These are phyloP conservation scores for Aulostomus chinensis DNA, from an alignment of 2,797 vertebrate species.

Conservation along the genomic window DNA sequence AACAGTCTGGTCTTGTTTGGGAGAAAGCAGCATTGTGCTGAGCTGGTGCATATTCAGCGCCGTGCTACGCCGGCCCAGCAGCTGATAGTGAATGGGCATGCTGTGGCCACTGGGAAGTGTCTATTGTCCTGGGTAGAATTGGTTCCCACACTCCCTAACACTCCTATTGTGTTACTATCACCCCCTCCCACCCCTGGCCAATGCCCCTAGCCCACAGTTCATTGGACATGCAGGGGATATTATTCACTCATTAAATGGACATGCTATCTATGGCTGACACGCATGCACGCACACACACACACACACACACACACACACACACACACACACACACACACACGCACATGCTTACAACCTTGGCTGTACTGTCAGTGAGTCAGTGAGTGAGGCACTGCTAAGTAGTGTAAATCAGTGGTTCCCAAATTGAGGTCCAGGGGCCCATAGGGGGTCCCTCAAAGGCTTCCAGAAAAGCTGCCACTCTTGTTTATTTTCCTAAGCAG, in stretches of 20 bases:
- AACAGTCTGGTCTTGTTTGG: conserved; percentile 77
- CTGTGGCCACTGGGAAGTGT: conserved; percentile 76
- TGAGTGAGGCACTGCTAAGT: conserved; percentile 37
- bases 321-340: conserved; percentile 36
- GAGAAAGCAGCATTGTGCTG: conserved; percentile 75
- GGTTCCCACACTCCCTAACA: conserved; percentile 82
- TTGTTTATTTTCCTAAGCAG: neutral
- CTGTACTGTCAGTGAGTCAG: conserved; percentile 57
- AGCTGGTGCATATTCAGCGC: conserved; percentile 68
- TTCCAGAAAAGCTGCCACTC: conserved; percentile 8
- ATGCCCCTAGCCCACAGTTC: conserved; percentile 61
- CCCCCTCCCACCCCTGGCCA: conserved; percentile 31
- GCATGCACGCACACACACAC: conserved; percentile 36
- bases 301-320: conserved; percentile 40
- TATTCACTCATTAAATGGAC: conserved; percentile 75
- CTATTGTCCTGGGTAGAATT: conserved; percentile 76
- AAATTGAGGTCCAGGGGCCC: conserved; percentile 29
- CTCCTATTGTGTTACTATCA: conserved; percentile 71
- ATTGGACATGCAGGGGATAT: conserved; percentile 70
- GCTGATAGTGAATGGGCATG: conserved; percentile 72
- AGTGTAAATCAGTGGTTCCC: conserved; percentile 35
- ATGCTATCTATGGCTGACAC: conserved; percentile 66
- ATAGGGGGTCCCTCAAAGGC: conserved; percentile 17
- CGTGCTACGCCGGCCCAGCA: conserved; percentile 63
- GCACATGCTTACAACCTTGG: conserved; percentile 27